Evolutionary conservation across 2,113 vertebrate species (phyloP).

Genomic region (Entomyzon cyanotis): DNA sequence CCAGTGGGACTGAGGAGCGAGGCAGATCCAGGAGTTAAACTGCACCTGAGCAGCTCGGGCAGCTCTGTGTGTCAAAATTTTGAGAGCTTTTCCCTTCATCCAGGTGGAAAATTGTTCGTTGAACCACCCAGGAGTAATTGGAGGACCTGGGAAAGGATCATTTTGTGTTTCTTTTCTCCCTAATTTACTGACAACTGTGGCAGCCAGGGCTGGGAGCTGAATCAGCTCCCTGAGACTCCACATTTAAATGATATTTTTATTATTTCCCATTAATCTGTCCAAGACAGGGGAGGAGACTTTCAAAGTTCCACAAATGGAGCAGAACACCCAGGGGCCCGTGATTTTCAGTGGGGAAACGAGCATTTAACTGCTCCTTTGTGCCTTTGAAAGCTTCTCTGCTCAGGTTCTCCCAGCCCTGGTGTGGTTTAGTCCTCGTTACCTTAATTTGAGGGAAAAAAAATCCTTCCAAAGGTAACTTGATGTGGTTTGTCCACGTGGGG

Average conservation of each 20-base stretch:
- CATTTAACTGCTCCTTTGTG: conserved; percentile 4
- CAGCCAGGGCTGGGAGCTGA: not conserved
- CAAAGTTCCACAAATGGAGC: not conserved
- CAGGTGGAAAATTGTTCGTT: not conserved
- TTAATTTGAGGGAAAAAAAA: conserved; percentile 17
- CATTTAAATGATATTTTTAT: not conserved
- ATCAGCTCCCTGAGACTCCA: not conserved
- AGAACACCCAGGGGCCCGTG: not conserved
- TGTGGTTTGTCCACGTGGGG: not conserved
- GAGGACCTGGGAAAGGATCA: not conserved
- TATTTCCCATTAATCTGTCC: not conserved
- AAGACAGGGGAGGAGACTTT: not conserved
- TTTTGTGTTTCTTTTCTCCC: not conserved
- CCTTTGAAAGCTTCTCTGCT: not conserved
- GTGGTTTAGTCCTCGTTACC: not conserved
- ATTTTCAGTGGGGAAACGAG: not conserved
- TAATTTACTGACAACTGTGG: not conserved
- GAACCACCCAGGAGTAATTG: not conserved
- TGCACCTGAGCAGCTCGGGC: fast-evolving
- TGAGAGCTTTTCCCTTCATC: too few relatives aligned
- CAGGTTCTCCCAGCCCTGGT: not conserved
- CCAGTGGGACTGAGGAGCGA: not conserved
- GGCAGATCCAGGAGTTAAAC: not conserved
- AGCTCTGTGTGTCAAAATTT: not conserved
- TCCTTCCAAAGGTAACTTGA: not conserved